A percentile compares a stretch with the other conserved stretches of the same genome.
phyloP scores from a whole-genome alignment of 1,140 invertebrate species.

The Atta colombica region DNA sequence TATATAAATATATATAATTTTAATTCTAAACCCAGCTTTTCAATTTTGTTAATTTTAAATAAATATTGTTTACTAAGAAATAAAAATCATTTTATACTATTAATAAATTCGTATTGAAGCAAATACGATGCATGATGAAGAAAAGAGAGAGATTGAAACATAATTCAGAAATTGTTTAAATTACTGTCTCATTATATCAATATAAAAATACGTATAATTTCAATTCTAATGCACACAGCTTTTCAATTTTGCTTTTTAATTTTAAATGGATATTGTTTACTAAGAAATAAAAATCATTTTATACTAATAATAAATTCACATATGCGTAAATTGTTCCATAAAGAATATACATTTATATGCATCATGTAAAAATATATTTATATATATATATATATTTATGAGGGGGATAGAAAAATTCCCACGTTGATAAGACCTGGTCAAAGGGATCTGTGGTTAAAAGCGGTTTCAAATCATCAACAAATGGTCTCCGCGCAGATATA shows the following conservation, averaged over 20 bases:
- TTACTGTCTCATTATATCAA: not conserved
- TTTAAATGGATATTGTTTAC: not conserved
- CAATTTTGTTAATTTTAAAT: not conserved
- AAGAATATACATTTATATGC: not conserved
- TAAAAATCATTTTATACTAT: too few species aligned
- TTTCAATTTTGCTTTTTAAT: not conserved
- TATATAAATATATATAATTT: not conserved
- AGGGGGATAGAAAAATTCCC: conserved; percentile 39
- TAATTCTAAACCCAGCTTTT: not conserved
- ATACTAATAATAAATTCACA: not conserved
- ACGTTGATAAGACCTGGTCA: conserved; percentile 36
- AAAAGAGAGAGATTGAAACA: not conserved
- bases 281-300: not conserved
- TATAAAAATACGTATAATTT: not conserved
- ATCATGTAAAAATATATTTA: not conserved
- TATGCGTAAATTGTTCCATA: not conserved
- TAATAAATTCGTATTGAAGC: not conserved
- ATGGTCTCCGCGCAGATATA: conserved; percentile 27
- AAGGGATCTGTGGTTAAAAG: not conserved
- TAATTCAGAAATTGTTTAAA: not conserved
- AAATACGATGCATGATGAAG: not conserved
- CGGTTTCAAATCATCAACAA: conserved; percentile 48
- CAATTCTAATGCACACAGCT: not conserved
- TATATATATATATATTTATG: too few species aligned
- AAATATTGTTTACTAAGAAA: not conserved